Evolutionary conservation across 2,797 vertebrate genomes (phyloP), one percentile per base, ranked within the genome.

Genomic region (Rhinogobio ventralis): DNA sequence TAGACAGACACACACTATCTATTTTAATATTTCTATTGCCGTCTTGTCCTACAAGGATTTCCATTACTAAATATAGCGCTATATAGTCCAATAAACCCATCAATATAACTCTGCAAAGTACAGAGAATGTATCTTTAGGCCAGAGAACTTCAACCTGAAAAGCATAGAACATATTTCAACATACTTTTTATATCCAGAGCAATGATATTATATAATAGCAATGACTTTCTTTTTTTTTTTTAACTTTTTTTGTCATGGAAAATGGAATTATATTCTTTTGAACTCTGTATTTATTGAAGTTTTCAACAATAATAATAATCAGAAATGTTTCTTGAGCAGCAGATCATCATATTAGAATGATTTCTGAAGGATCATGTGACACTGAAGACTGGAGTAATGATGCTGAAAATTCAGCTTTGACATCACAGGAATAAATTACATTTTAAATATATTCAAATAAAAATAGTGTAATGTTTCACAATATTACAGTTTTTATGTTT

Each of bases 41-140:
- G 23, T 72, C 68, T 72, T 57, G 68, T 71, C 67, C 36, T 57
- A 45, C 13, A 69, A 57, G n/a, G 51, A 55, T 72, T 60, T 81
- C 51, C 36, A 28, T 25, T 45, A 39, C 25, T 72, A 81, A 72
- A 71, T 42, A 81, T 60, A 81, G 67, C n/a, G 0, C 17, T 36
- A 60, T 71, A 57, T 42, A 30, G 80, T 72, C 53, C 33, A 81
- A 72, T 81, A 72, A 72, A 71, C 11, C 49, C 42, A 49, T 62
- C 39, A 64, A 30, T 78, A 46, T 79, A 79, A 78, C 75, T 60
- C 6, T 77, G 13, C 23, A 76, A 55, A 42, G 76, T 64, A 79
- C 60, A 49, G 19, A 33, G 60, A 79, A 20, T 23, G 28, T 79
- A 15, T 67, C 28, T 10, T 25, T 62, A 30, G 46, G 19, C 67